Evolutionary conservation across 1,140 invertebrate genomes (phyloP).

Genomic region (Camponotus floridanus): DNA sequence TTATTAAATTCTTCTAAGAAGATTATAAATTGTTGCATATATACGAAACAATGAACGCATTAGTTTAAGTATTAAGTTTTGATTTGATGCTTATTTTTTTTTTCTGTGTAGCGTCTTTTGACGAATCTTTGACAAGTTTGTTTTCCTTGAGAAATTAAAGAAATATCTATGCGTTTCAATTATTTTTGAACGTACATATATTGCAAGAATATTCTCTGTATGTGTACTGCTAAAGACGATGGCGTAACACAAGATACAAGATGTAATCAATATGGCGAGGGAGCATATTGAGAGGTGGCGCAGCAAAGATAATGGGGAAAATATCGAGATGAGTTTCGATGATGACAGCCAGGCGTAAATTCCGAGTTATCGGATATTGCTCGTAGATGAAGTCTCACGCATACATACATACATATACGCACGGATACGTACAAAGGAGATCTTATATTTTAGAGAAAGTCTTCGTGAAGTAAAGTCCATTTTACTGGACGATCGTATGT

Average conservation of each 20-base stretch:
- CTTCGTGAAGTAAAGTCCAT: constrained; percentile 51
- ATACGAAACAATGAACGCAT: no score
- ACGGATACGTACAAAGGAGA: neutral
- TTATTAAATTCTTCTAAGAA: no score
- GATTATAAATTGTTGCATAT: no score
- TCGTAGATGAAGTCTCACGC: constrained; percentile 19
- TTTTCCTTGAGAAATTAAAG: neutral
- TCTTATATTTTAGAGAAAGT: constrained; percentile 56
- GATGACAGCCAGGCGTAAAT: constrained; percentile 46
- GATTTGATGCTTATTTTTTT: no score
- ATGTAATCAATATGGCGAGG: constrained; percentile 34
- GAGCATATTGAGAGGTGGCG: constrained; percentile 40
- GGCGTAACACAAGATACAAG: constrained; percentile 39
- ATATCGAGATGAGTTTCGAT: constrained; percentile 43
- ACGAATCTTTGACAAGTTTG: neutral
- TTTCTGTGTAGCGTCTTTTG: neutral
- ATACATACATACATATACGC: no score
- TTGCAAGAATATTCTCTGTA: neutral
- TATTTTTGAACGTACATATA: neutral
- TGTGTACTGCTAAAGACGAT: constrained; percentile 22
- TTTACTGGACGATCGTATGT: constrained; percentile 51
- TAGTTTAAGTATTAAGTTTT: no score
- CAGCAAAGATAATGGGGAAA: constrained; percentile 20
- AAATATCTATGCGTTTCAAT: neutral
- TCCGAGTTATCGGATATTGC: constrained; percentile 53